Conservation (phyloP, 2,113 vertebrate species). For the Dromas ardeola region DNA sequence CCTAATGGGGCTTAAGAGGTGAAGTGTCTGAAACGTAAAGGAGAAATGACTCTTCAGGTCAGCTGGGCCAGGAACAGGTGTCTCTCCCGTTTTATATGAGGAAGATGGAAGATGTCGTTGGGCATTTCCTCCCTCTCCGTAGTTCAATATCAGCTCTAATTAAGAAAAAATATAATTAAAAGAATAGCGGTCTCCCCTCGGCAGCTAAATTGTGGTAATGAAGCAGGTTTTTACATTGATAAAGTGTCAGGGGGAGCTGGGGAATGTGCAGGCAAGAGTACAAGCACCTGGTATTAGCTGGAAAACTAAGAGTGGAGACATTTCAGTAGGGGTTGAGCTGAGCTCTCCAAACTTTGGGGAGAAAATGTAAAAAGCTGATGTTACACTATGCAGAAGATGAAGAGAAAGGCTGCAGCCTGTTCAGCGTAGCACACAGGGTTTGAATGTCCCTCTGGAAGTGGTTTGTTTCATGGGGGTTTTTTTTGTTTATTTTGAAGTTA, state of each 20-base stretch:
- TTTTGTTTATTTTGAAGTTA: slow-evolving; percentile 23
- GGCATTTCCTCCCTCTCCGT: accelerated
- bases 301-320: neutral
- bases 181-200: neutral
- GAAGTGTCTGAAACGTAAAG: neutral
- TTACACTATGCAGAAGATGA: neutral
- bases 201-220: neutral
- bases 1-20: neutral
- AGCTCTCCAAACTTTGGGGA: neutral
- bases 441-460: neutral
- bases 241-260: neutral
- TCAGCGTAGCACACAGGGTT: neutral
- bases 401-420: neutral
- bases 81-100: neutral
- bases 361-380: neutral
- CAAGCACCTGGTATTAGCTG: accelerated
- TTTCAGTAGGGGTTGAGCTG: neutral
- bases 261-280: neutral
- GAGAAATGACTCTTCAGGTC: neutral
- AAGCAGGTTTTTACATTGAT: neutral
- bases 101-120: neutral
- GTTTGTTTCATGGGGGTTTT: neutral
- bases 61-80: neutral
- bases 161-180: neutral
- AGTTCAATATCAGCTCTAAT: neutral